These are phyloP conservation scores for Armadillidium nasatum DNA, from an alignment of 1,140 invertebrate species.

Conservation along the genomic window DNA sequence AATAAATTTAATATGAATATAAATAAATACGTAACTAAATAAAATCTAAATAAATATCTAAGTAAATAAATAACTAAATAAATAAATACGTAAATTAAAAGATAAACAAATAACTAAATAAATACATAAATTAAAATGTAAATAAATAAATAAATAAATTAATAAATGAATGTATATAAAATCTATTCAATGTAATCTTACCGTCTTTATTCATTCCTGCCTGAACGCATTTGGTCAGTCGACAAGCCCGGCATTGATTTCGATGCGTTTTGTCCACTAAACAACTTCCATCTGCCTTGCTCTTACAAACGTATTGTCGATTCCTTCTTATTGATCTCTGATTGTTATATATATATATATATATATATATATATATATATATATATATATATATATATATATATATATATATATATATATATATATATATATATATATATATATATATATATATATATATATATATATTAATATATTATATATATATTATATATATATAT, in stretches of 20 bases:
- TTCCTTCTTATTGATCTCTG: slow-evolving; percentile 91
- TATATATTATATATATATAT: not conserved
- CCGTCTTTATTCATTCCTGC: slow-evolving; percentile 60
- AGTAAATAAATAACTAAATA: too few species aligned
- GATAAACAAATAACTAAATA: too few species aligned
- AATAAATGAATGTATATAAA: too few species aligned
- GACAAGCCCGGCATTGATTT: slow-evolving; percentile 59
- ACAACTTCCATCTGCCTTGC: slow-evolving; percentile 75
- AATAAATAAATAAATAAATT: too few species aligned
- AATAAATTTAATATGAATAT: too few species aligned
- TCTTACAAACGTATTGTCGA: slow-evolving; percentile 91
- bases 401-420: slow-evolving; percentile 6
- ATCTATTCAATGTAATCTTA: slow-evolving; percentile 41
- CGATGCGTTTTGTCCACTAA: slow-evolving; percentile 87
- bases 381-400: slow-evolving; percentile 20
- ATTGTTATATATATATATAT: not conserved
- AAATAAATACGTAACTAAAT: too few species aligned
- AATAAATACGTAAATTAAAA: too few species aligned
- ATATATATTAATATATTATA: not conserved
- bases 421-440: slow-evolving; percentile 7
- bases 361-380: not conserved
- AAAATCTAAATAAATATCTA: too few species aligned
- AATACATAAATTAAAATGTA: too few species aligned
- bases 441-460: not conserved
- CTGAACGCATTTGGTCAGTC: slow-evolving; percentile 55